These are phyloP conservation scores for Cryptocheilus praepositus DNA, from an alignment of 2,888 invertebrate genomes.

Conservation along the genomic window DNA sequence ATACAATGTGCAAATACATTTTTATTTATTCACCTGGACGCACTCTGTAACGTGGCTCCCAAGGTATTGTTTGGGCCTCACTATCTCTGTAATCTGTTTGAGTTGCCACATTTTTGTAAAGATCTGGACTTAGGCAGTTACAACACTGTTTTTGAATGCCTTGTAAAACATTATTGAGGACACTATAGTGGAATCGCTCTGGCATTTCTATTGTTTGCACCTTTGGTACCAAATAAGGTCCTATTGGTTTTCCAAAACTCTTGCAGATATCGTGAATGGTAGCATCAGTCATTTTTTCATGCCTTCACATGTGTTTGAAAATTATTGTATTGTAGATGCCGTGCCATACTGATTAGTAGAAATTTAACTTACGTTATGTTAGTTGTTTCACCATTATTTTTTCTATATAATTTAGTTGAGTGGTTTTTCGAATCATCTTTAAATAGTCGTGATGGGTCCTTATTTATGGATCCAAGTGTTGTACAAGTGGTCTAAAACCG, in stretches of 20 bases:
- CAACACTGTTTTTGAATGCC: constrained; percentile 41
- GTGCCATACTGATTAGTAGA: not conserved
- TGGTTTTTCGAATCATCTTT: no score
- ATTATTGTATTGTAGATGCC: not conserved
- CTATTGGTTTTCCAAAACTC: constrained; percentile 39
- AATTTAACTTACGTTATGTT: constrained; percentile 7
- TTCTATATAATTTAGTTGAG: not conserved
- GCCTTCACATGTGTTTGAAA: constrained; percentile 35
- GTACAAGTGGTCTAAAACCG: no score
- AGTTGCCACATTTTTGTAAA: constrained; percentile 75
- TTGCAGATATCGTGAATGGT: constrained; percentile 25
- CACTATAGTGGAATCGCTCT: constrained; percentile 25
- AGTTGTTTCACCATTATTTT: not conserved
- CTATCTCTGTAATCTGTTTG: constrained; percentile 86
- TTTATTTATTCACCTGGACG: constrained; percentile 49
- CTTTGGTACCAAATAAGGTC: constrained; percentile 41
- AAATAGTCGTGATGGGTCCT: no score
- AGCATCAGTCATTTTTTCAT: constrained; percentile 13
- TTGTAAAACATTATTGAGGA: constrained; percentile 27
- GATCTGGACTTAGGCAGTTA: constrained; percentile 32
- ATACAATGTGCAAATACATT: constrained; percentile 24
- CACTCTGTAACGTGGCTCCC: constrained; percentile 81
- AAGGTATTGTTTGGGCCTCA: constrained; percentile 86
- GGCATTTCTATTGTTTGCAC: constrained; percentile 33
- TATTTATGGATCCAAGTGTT: no score